phyloP scores from a whole-genome alignment of 2,888 invertebrate genomes.

The Xestobium rufovillosum region DNA sequence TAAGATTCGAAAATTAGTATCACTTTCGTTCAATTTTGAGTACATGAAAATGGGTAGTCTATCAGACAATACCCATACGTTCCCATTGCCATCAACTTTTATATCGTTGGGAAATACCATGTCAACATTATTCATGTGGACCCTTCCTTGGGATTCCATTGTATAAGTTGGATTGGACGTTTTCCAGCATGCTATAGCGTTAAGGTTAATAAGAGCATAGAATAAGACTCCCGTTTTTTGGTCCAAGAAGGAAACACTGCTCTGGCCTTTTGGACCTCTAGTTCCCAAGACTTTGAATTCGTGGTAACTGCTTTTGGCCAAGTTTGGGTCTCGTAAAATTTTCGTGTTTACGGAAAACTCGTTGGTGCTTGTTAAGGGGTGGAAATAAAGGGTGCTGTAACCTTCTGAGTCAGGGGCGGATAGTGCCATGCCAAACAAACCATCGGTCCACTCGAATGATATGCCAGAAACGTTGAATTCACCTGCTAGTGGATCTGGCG shows the following conservation, averaged over 20 bases:
- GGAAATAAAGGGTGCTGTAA: constrained; percentile 68
- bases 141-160: constrained; percentile 62
- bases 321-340: constrained; percentile 53
- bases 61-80: constrained; percentile 68
- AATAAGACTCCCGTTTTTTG: constrained; percentile 64
- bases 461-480: constrained; percentile 62
- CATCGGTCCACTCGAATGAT: constrained; percentile 70
- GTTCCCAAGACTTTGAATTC: constrained; percentile 62
- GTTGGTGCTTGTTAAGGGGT: constrained; percentile 67
- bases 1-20: constrained; percentile 65
- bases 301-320: constrained; percentile 49
- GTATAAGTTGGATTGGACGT: constrained; percentile 60
- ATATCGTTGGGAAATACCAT: constrained; percentile 74
- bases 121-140: constrained; percentile 61
- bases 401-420: constrained; percentile 58
- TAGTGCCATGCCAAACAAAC: constrained; percentile 66
- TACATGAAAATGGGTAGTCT: constrained; percentile 66
- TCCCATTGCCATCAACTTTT: constrained; percentile 64
- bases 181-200: constrained; percentile 73
- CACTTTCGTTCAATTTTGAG: constrained; percentile 51
- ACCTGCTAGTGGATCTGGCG: constrained; percentile 53
- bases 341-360: constrained; percentile 70
- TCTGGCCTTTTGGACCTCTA: constrained; percentile 65
- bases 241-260: constrained; percentile 65
- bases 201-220: constrained; percentile 66